Evolutionary conservation across 1,140 invertebrate genomes (phyloP).

Genomic region (Yoshiicerus persimilis): DNA sequence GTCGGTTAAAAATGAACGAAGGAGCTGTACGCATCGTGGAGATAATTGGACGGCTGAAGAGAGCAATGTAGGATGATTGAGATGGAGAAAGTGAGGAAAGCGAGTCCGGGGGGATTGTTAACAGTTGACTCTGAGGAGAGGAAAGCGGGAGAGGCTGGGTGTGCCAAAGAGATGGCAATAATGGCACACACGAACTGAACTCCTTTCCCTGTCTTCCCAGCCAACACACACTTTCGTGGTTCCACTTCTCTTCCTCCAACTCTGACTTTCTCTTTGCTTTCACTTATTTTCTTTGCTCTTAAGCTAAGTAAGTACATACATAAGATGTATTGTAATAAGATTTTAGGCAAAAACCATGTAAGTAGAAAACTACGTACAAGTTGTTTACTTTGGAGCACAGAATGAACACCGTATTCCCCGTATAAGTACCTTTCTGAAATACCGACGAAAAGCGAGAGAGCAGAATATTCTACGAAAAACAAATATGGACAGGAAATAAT

Average conservation of each 20-base stretch:
- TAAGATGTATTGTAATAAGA: neutral
- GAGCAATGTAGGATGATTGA: constrained; percentile 28
- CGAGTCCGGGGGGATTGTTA: neutral
- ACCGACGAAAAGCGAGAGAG: too few species aligned
- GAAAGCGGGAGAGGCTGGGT: neutral
- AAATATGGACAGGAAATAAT: too few species aligned
- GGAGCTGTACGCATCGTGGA: constrained; percentile 10
- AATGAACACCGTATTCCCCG: too few species aligned
- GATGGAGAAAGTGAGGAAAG: constrained; percentile 4
- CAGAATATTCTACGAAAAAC: too few species aligned
- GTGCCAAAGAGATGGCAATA: neutral
- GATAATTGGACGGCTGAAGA: constrained; percentile 26
- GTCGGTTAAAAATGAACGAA: constrained; percentile 18
- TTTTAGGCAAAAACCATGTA: too few species aligned
- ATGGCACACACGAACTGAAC: neutral
- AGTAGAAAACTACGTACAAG: too few species aligned
- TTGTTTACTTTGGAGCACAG: too few species aligned
- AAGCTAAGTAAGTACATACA: neutral
- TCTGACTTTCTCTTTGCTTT: neutral
- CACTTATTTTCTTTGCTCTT: neutral
- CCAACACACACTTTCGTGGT: neutral
- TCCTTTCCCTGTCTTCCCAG: neutral
- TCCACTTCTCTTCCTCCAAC: neutral
- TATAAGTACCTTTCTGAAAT: too few species aligned
- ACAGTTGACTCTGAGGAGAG: neutral